Conservation (phyloP, 2,888 invertebrate genomes). For the Eupithecia dodoneata region DNA sequence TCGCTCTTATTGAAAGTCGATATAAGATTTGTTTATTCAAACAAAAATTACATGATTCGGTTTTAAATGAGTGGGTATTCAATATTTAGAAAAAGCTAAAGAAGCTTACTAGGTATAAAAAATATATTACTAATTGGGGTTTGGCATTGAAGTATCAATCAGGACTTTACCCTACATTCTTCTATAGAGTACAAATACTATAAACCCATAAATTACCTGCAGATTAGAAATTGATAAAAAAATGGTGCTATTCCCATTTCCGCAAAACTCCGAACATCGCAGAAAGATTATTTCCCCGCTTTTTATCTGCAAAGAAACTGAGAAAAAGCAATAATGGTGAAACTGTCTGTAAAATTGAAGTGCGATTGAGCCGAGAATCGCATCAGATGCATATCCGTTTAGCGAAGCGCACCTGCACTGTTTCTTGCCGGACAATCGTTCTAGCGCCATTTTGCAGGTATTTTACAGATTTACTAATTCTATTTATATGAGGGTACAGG, state of each 20-base stretch:
- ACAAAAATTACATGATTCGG: no score
- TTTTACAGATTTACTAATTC: no score
- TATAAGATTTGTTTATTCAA: no score
- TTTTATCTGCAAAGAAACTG: constrained; percentile 18
- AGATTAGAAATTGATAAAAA: background rate
- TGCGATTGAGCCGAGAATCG: constrained; percentile 43
- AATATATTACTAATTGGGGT: no score
- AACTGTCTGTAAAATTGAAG: constrained; percentile 37
- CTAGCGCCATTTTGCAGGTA: background rate
- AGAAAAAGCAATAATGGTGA: constrained; percentile 33
- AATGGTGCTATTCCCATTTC: background rate
- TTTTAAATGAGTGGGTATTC: no score
- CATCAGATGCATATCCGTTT: constrained; percentile 39
- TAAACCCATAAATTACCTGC: background rate
- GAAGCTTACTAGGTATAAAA: no score
- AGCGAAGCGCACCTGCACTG: constrained; percentile 41
- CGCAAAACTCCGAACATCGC: background rate
- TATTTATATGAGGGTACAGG: no score
- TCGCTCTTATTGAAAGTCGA: no score
- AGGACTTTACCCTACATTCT: no score
- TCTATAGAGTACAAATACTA: background rate
- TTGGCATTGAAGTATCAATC: no score
- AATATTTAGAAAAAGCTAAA: no score
- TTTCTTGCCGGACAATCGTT: constrained; percentile 12
- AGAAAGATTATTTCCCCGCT: background rate